phyloP scores from a whole-genome alignment of 2,113 vertebrate species.

The Passer domesticus region DNA sequence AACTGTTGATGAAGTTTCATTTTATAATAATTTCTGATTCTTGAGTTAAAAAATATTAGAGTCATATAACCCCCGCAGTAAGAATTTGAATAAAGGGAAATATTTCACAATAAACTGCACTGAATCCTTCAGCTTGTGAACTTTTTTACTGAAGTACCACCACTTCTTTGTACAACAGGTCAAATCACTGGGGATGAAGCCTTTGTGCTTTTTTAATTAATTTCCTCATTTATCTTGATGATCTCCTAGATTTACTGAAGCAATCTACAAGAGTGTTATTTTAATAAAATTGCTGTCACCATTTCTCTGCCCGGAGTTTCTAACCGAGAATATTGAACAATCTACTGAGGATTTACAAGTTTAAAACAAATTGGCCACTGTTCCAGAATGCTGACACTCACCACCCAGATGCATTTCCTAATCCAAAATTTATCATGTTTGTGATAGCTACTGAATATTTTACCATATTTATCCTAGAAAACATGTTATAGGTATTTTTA shows the following conservation, averaged over 20 bases:
- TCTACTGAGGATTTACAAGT: conserved; percentile 31
- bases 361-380: background rate
- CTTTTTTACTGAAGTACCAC: background rate
- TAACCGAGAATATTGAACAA: background rate
- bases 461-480: background rate
- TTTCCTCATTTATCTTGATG: conserved; percentile 56
- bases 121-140: background rate
- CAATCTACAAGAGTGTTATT: conserved; percentile 44
- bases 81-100: background rate
- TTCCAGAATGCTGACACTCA: conserved; percentile 4
- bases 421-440: background rate
- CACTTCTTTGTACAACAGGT: background rate
- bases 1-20: background rate
- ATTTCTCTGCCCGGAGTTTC: background rate
- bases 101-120: background rate
- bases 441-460: background rate
- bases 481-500: background rate
- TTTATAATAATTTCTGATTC: background rate
- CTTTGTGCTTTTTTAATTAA: conserved; percentile 44
- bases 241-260: conserved; percentile 44
- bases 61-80: background rate
- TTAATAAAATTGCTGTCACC: conserved; percentile 35
- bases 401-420: background rate
- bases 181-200: background rate
- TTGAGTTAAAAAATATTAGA: background rate